Conservation (phyloP, 2,888 invertebrate species). For the Cecidostiba fungosa region DNA sequence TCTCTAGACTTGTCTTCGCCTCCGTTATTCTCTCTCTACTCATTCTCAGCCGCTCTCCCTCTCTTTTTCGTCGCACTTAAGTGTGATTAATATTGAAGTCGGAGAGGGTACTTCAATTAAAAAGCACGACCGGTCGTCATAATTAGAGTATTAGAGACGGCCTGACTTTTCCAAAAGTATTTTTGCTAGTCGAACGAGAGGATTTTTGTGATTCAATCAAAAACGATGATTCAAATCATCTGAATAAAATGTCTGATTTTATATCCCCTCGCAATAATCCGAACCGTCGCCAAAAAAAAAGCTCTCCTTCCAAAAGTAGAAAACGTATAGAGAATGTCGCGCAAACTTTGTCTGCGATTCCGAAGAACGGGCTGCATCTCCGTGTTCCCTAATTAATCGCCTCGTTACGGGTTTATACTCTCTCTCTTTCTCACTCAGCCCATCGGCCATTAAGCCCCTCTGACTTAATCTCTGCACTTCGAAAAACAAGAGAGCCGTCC, state of each 20-base stretch:
- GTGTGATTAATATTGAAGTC: conserved; percentile 55
- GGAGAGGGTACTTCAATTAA: conserved; percentile 41
- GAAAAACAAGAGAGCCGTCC: conserved; percentile 9
- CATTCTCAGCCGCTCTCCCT: conserved; percentile 15
- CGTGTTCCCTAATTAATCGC: conserved; percentile 42
- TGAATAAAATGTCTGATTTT: too few species aligned
- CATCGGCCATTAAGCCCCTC: background rate
- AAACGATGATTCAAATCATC: too few species aligned
- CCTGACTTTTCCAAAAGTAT: background rate
- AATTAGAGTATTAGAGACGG: conserved; percentile 16
- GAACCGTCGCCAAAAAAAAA: background rate
- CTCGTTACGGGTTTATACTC: conserved; percentile 53
- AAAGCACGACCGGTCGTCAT: conserved; percentile 36
- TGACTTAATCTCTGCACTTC: background rate
- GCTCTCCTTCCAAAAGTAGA: background rate
- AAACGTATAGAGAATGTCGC: background rate
- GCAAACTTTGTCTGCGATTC: conserved; percentile 39
- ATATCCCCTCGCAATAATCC: too few species aligned
- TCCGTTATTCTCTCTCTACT: conserved; percentile 38
- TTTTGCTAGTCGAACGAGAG: too few species aligned
- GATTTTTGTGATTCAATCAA: too few species aligned
- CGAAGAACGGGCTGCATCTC: conserved; percentile 1
- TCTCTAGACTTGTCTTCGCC: conserved; percentile 45
- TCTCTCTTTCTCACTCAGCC: too few species aligned
- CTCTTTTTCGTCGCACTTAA: conserved; percentile 29